Percentiles rank a stretch among this genome's conserved stretches.
phyloP scores from a whole-genome alignment of 2,888 invertebrate species.

The Nemurella pictetii region DNA sequence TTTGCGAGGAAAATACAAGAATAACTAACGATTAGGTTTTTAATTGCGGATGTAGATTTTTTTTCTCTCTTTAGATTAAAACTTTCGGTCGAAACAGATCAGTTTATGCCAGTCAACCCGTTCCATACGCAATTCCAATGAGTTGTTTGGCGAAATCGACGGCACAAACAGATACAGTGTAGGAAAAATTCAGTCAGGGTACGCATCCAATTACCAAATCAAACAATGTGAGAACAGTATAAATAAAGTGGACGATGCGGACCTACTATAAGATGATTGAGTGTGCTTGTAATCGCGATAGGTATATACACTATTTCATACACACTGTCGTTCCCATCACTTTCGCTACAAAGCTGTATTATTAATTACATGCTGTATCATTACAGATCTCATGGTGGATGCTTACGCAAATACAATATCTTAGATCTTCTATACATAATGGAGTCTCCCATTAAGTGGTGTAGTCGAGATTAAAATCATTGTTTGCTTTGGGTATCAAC shows the following conservation, averaged over 20 bases:
- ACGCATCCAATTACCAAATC: background rate
- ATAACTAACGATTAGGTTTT: too few species aligned
- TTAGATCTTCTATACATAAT: background rate
- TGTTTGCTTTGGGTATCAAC: background rate
- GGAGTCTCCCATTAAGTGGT: background rate
- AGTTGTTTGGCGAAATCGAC: background rate
- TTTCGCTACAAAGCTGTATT: background rate
- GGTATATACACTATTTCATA: background rate
- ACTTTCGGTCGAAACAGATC: too few species aligned
- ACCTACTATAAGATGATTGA: background rate
- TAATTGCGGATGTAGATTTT: too few species aligned
- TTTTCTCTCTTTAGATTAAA: too few species aligned
- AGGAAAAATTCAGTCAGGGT: background rate
- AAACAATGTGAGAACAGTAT: background rate
- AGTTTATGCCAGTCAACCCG: background rate
- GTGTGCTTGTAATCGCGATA: background rate
- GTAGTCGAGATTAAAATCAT: background rate
- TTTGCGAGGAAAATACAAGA: too few species aligned
- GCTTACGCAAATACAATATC: background rate
- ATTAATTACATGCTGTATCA: background rate
- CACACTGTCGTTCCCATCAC: background rate
- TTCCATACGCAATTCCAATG: background rate
- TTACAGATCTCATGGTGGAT: background rate
- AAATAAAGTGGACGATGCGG: too few species aligned
- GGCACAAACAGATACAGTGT: background rate